Conservation (phyloP, 1,140 invertebrate species). For the Drosophila sucinea region DNA sequence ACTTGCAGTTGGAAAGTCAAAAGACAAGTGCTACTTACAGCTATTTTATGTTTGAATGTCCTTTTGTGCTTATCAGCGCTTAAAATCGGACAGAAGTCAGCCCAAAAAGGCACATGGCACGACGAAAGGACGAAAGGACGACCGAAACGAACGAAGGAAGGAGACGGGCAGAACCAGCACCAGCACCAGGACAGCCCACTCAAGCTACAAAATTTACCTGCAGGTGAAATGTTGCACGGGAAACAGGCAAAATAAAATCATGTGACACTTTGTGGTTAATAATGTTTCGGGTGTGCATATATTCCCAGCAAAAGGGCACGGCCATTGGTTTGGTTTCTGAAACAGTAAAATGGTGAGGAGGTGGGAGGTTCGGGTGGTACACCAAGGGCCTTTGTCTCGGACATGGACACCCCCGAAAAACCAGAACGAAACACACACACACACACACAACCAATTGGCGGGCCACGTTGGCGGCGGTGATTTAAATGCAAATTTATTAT, state of each 20-base stretch:
- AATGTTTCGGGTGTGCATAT: conserved; percentile 60
- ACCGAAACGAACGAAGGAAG: background rate
- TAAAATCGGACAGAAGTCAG: conserved; percentile 67
- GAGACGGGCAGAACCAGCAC: background rate
- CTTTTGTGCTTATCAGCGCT: conserved; percentile 72
- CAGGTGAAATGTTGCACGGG: conserved; percentile 63
- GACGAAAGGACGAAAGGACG: background rate
- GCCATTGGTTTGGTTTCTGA: conserved; percentile 19
- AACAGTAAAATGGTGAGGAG: background rate
- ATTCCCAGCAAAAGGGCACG: conserved; percentile 13
- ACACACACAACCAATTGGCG: conserved; percentile 42
- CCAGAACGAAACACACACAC: conserved; percentile 28
- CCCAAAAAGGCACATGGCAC: conserved; percentile 54
- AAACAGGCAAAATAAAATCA: conserved; percentile 74
- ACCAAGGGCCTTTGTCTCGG: conserved; percentile 35
- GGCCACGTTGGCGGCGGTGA: conserved; percentile 55
- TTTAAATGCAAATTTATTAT: conserved; percentile 82
- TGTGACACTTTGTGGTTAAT: conserved; percentile 82
- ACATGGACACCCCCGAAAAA: conserved; percentile 43
- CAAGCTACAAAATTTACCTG: conserved; percentile 57
- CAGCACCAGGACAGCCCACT: background rate
- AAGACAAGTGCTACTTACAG: conserved; percentile 76
- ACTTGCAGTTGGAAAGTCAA: conserved; percentile 32
- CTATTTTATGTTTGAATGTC: conserved; percentile 79
- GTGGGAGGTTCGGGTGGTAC: background rate